Evolutionary conservation across 2,888 invertebrate species (phyloP).

Genomic region (Cephus pulcher): DNA sequence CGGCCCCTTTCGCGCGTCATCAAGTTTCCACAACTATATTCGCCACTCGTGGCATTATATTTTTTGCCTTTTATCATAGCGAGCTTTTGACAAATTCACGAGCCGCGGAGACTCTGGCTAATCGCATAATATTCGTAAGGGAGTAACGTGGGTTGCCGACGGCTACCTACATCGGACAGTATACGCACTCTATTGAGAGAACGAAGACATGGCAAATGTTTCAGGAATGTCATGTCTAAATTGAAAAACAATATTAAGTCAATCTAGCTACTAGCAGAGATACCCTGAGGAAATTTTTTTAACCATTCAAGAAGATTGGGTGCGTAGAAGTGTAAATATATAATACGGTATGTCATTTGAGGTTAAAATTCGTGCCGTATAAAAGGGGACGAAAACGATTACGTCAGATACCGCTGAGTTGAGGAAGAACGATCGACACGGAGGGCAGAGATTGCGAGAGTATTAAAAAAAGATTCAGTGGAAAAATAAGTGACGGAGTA

Average conservation of each 20-base stretch:
- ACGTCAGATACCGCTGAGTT: neutral
- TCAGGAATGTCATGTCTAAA: neutral
- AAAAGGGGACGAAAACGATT: neutral
- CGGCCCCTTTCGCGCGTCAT: constrained; percentile 1
- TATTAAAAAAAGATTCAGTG: neutral
- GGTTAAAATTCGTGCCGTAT: neutral
- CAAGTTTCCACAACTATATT: neutral
- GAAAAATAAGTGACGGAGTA: neutral
- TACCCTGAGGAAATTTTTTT: neutral
- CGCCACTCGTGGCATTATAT: neutral
- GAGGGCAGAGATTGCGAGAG: neutral
- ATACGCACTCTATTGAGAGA: neutral
- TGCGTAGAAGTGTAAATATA: neutral
- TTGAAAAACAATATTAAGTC: neutral
- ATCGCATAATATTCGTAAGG: neutral
- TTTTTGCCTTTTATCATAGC: neutral
- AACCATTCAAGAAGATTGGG: neutral
- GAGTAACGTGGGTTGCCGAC: neutral
- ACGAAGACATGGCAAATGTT: neutral
- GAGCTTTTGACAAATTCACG: neutral
- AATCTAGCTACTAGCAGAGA: neutral
- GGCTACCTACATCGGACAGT: neutral
- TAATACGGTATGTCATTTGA: neutral
- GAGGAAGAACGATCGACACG: neutral
- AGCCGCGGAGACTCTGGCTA: neutral